Base-by-base conservation (phyloP, 2,888 invertebrate genomes). In the Apeira syringaria region DNA sequence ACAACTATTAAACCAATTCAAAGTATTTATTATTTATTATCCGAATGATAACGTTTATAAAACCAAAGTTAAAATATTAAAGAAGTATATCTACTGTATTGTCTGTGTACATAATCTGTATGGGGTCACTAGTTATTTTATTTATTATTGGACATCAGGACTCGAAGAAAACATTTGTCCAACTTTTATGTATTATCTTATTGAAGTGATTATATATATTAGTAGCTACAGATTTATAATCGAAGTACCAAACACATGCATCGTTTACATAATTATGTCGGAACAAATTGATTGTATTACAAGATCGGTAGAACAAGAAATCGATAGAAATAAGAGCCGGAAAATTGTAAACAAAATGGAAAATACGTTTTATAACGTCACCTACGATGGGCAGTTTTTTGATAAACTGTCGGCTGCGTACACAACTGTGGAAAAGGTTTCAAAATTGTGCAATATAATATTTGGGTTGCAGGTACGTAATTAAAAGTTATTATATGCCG, bases 341-440 rank as follows among this genome's bases (percentile, higher is more conserved):
- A 27, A 28, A 5, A 0, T 17, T 4, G 29, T 24, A 3, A 22
- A 33, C 12, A n/a, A 4, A 13, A 24, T n/a, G 5, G 12, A 37
- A 8, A 13, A 34, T 5, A 15, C 2, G n/a, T 38, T 12, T 20
- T 34, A 38, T 13, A 2, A n/a, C n/a, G n/a, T 9, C 3, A 12
- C 12, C 10, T 34, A 29, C 2, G 17, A 8, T n/a, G 10, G 26
- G 1, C 2, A 10, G 3, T 5, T 29, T 27, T 46, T 69, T 17
- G 52, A 71, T 17, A 56, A 57, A 43, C 72, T 70, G 70, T 56
- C 56, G 5, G 40, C 41, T 7, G 60, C 66, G 0, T 74, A 70
- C 22, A 55, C 50, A 3, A 64, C 54, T 37, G 44, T 68, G 6
- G 54, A 56, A n/a, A 51, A 60, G 12, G 61, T 51, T 35, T 59